Percentiles rank a stretch among this genome's conserved stretches.
phyloP scores from a whole-genome alignment of 2,888 invertebrate genomes.

The Crocallis elinguaria region DNA sequence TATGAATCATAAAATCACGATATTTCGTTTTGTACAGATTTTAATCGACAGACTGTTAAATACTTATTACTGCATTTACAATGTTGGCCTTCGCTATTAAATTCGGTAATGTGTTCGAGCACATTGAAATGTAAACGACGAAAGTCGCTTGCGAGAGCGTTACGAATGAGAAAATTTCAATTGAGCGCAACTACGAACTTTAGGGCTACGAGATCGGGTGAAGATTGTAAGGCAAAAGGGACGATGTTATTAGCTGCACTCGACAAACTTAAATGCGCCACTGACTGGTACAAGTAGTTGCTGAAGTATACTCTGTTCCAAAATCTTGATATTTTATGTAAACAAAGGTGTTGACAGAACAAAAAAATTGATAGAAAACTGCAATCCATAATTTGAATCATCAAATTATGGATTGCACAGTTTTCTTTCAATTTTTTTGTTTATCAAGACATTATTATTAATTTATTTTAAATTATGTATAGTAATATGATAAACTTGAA shows the following conservation, averaged over 20 bases:
- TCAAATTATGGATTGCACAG: too few relatives aligned
- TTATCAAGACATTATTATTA: too few relatives aligned
- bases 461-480: too few relatives aligned
- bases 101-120: conserved; percentile 74
- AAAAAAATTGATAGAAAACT: too few relatives aligned
- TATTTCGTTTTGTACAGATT: conserved; percentile 82
- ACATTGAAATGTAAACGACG: conserved; percentile 44
- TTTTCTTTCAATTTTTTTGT: too few relatives aligned
- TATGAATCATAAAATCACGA: conserved; percentile 71
- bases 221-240: neutral
- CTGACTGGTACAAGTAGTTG: too few relatives aligned
- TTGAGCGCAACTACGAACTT: conserved; percentile 22
- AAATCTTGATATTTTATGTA: too few relatives aligned
- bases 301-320: too few relatives aligned
- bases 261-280: too few relatives aligned
- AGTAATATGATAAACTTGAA: too few relatives aligned
- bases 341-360: too few relatives aligned
- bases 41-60: conserved; percentile 83
- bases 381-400: too few relatives aligned
- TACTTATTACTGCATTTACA: conserved; percentile 81
- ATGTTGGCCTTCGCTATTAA: conserved; percentile 72
- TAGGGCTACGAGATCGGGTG: conserved; percentile 8
- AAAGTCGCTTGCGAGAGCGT: conserved; percentile 32
- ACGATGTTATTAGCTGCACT: neutral
- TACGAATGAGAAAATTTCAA: conserved; percentile 32